Evolutionary conservation across 92 coral and sea anemone genomes (phyloP).

Genomic region (Isaurus tuberculatus): DNA sequence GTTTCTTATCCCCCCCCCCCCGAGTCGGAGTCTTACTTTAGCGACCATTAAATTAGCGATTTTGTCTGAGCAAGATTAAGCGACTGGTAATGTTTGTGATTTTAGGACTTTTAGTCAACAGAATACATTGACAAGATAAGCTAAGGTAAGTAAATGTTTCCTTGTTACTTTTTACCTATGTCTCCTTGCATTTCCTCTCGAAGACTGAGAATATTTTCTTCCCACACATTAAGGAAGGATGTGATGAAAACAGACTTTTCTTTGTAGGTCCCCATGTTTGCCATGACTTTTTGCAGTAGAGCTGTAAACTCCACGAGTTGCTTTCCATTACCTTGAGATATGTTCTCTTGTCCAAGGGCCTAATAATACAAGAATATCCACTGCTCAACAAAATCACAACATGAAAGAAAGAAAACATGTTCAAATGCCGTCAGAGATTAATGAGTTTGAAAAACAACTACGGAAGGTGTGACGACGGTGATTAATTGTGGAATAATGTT

Average conservation of each 20-base stretch:
- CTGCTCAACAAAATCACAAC: background rate
- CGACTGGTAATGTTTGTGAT: no score
- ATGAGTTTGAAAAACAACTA: no score
- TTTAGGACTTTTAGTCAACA: no score
- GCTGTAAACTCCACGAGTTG: conserved; percentile 78
- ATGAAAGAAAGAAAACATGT: background rate
- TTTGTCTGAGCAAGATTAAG: no score
- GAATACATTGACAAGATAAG: no score
- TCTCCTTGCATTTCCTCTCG: conserved; percentile 85
- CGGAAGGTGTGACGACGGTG: no score
- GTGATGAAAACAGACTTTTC: conserved; percentile 73
- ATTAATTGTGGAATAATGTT: no score
- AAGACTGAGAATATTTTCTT: conserved; percentile 89
- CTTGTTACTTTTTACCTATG: conserved; percentile 58
- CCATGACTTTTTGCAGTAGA: conserved; percentile 71
- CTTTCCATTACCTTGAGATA: conserved; percentile 63
- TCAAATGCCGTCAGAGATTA: background rate
- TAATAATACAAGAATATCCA: background rate
- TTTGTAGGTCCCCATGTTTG: conserved; percentile 81
- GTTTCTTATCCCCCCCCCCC: no score
- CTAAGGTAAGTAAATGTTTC: no score
- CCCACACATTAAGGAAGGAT: conserved; percentile 96
- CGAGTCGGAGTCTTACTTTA: no score
- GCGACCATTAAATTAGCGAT: no score
- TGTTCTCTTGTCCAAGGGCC: conserved; percentile 86